Percentiles rank a stretch among this genome's conserved stretches.
phyloP scores from a whole-genome alignment of 1,140 invertebrate species.

The Vanessa atalanta region DNA sequence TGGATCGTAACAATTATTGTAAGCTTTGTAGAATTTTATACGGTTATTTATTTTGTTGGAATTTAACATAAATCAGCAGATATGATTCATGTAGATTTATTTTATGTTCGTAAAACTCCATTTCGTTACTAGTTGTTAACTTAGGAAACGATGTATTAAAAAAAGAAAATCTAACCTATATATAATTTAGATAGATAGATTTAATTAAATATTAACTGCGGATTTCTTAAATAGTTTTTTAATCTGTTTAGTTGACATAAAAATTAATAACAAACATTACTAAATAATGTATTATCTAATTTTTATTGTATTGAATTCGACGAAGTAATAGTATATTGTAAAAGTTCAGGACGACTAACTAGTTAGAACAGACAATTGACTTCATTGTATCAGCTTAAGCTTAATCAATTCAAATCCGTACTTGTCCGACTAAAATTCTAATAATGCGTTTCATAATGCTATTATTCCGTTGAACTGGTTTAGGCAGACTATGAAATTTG shows the following conservation, averaged over 20 bases:
- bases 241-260: no score
- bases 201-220: no score
- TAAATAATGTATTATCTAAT: no score
- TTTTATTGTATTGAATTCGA: no score
- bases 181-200: no score
- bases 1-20: not conserved
- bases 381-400: slow-evolving; percentile 12
- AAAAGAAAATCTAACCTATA: no score
- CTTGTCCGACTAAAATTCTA: slow-evolving; percentile 34
- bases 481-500: slow-evolving; percentile 32
- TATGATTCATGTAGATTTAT: not conserved
- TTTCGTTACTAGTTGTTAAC: not conserved
- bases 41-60: not conserved
- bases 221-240: no score
- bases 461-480: slow-evolving; percentile 45
- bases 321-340: no score
- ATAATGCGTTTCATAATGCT: slow-evolving; percentile 44
- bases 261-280: no score
- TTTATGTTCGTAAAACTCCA: not conserved
- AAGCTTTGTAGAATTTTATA: not conserved
- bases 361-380: not conserved
- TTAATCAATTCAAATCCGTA: slow-evolving; percentile 36
- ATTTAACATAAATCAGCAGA: not conserved
- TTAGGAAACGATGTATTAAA: not conserved
- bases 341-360: not conserved